Evolutionary conservation across 2,797 vertebrate species (phyloP), one percentile per base, ranked within the genome.

Genomic region (Crenichthys baileyi): DNA sequence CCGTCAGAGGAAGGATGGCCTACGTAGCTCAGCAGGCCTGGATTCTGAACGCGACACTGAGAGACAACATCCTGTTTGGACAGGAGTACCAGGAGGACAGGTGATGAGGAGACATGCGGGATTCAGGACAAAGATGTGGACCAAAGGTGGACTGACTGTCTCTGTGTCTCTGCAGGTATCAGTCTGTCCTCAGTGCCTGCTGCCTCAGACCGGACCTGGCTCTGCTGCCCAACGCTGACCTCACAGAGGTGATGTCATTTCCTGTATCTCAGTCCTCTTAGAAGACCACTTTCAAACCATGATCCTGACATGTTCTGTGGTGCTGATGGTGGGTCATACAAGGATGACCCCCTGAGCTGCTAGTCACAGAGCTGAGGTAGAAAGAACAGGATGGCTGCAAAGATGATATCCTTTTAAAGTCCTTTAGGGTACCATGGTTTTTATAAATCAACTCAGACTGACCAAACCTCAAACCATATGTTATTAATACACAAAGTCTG

Each of bases 1-100:
- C 97, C 0, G 91, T 97, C 6, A 95, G 91, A 22, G 97, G 97
- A 5, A 93, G 95, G 8, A 96, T 98, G n/a, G 97, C 97, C 0
- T 98, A 98, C 0, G 97, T 97, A 90, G 97, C 97, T 51, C 97
- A 98, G 85, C 97, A 98, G 93, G 97, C 97, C 86, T 98, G 97
- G 97, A 98, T 98, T 90, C 95, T 97, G 84, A 98, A 98, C 1
- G 95, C 97, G 44, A 96, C 97, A 0, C 93, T 98, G 68, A 95
- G 97, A 83, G 97, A 98, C 88, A 98, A 98, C 93, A 98, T 98
- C 92, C 95, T 98, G 61, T 98, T 98, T 83, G 97, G 97, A 83
- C 97, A 96, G 86, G 96, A 96, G 11, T 97, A 96, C 71, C 96
- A 98, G 72, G 97, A 98, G 90, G 97, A 98, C 90, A 97, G 97